Percentiles rank a stretch among this genome's conserved stretches.
phyloP scores from a whole-genome alignment of 2,888 invertebrate genomes.

The Tenthredo notha region DNA sequence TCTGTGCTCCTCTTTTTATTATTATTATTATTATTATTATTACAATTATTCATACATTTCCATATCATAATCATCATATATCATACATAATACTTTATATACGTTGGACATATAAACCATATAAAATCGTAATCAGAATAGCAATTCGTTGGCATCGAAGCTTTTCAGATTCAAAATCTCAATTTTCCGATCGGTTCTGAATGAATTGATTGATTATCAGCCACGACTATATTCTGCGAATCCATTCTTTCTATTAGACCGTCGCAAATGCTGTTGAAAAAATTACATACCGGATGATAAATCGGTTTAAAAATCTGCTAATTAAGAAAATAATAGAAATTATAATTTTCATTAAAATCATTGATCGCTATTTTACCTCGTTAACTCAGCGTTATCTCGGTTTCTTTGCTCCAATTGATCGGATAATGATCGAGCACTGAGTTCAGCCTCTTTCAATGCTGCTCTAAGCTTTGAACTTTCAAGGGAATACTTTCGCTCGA shows the following conservation, averaged over 20 bases:
- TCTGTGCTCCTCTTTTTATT: not conserved
- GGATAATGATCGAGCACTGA: conserved; percentile 45
- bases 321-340: not conserved
- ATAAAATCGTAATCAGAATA: not conserved
- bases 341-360: not conserved
- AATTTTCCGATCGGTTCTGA: not conserved
- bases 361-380: conserved; percentile 48
- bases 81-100: not conserved
- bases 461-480: conserved; percentile 53
- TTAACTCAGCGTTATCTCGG: conserved; percentile 55
- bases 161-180: not conserved
- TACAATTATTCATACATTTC: not conserved
- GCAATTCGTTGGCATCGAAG: not conserved
- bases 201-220: not conserved
- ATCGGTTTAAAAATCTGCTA: not conserved
- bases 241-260: conserved; percentile 52
- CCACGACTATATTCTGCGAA: not conserved
- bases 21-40: not conserved
- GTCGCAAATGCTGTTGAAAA: conserved; percentile 56
- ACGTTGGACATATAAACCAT: not conserved
- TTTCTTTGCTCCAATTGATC: conserved; percentile 55
- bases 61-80: not conserved
- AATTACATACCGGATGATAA: not conserved
- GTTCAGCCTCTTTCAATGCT: conserved; percentile 44
- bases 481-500: conserved; percentile 51